Base-by-base conservation (phyloP, 2,797 vertebrate species). In the Malurus splendens region DNA sequence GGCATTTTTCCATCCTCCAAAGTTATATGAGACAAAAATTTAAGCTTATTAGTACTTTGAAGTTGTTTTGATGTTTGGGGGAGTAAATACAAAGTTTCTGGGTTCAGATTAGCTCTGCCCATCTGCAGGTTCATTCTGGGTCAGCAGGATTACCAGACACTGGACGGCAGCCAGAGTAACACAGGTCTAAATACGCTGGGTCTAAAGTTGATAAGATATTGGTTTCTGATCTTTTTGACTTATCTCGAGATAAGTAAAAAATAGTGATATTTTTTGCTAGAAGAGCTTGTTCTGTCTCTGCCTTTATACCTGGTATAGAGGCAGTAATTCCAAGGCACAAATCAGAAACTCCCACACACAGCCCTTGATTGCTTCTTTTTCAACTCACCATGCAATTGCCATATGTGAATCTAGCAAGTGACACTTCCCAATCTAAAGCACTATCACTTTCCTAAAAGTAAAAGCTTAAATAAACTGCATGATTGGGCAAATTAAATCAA, bases 371-470 rank as follows among this genome's bases (percentile, higher is more conserved):
- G 62, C 82, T 89, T 57, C 80, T 87, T 82, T 94, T 85, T 90
- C 91, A 92, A 91, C 66, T 94, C 73, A 25, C 86, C 90, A 61
- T 94, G 88, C 76, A 87, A 72, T 61, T 92, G 84, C 93, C 86
- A 92, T 90, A 95, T 90, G 91, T 94, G 93, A 89, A 94, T 89
- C 59, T 47, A 87, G 59, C 59, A 82, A 86, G 76, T 76, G 84
- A 68, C 88, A 81, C 90, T 91, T 91, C 67, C 89, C 86, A 52
- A 87, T 75, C 82, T 91, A 56, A 92, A 93, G 48, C 45, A 52
- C 70, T 75, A 62, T 65, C 68, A 28, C 62, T 68, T 95, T 86
- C 60, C 73, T 66, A 22, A 87, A 90, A 82, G 33, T 47, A 89
- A 15, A 72, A 68, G 33, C 60, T 93, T 80, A 89, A 94, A 70